Conservation (phyloP, 1,140 invertebrate genomes). For the Meloidogyne floridensis region DNA sequence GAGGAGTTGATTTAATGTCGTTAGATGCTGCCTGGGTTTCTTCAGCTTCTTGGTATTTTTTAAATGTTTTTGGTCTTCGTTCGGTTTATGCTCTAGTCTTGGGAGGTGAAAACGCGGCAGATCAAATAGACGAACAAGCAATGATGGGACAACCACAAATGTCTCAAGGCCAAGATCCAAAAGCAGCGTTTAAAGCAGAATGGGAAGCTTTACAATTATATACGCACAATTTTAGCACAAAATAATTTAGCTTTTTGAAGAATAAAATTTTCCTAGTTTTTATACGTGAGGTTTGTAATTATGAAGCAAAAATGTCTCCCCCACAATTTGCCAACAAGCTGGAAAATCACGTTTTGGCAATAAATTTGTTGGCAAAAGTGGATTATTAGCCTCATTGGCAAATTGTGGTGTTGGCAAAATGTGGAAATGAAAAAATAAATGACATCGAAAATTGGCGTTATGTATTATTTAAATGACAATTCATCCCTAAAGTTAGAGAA, state of each 20-base stretch:
- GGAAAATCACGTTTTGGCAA: no score
- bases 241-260: background rate
- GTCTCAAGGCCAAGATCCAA: constrained; percentile 75
- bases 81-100: constrained; percentile 96
- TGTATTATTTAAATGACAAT: no score
- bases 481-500: no score
- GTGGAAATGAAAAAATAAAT: no score
- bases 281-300: no score
- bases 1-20: constrained; percentile 90
- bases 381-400: no score
- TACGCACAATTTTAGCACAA: constrained; percentile 40
- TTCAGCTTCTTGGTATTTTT: constrained; percentile 98
- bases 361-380: no score
- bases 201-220: constrained; percentile 96
- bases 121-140: constrained; percentile 56
- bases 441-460: no score
- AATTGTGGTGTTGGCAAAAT: no score
- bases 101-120: constrained; percentile 87
- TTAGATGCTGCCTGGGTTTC: constrained; percentile 99
- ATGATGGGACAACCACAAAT: constrained; percentile 28
- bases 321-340: no score
- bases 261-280: no score
- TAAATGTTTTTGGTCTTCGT: constrained; percentile 96
- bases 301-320: no score
- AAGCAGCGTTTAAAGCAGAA: constrained; percentile 96